Conservation (phyloP, 2,888 invertebrate genomes). For the Lepidocyrtinus sp. region DNA sequence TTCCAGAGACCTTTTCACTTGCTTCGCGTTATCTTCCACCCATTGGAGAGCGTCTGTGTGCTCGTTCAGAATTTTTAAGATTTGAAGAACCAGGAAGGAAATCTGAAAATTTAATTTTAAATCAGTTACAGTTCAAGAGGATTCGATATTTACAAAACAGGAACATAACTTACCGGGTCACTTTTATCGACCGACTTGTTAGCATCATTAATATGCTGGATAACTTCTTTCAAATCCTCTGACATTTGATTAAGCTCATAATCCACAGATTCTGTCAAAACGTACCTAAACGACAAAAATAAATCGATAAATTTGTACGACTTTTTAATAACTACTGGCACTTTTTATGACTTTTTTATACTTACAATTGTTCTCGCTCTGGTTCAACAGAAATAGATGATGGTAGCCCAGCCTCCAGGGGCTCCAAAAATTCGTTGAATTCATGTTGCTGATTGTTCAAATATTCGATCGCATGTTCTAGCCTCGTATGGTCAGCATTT, state of each 20-base stretch:
- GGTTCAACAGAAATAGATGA: conserved; percentile 76
- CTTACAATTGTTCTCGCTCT: conserved; percentile 90
- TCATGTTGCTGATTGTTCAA: conserved; percentile 93
- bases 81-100: too few relatives aligned
- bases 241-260: conserved; percentile 95
- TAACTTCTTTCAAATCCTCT: conserved; percentile 94
- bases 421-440: conserved; percentile 87
- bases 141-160: background rate
- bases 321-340: conserved; percentile 17
- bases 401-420: conserved; percentile 78
- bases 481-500: conserved; percentile 88
- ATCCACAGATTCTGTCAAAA: conserved; percentile 90
- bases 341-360: too few relatives aligned
- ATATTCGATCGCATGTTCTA: conserved; percentile 95
- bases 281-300: conserved; percentile 82
- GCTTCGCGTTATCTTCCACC: conserved; percentile 89
- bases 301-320: too few relatives aligned
- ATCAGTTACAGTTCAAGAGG: too few relatives aligned
- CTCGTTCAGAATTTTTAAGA: conserved; percentile 93
- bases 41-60: conserved; percentile 97
- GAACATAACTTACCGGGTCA: conserved; percentile 80
- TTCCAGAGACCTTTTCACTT: conserved; percentile 85
- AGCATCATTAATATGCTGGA: conserved; percentile 92
- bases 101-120: too few relatives aligned
- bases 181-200: conserved; percentile 86